A percentile compares a stretch with the other conserved stretches of the same genome.
phyloP scores from a whole-genome alignment of 2,113 vertebrate genomes.

The Lagenorhynchus albirostris region DNA sequence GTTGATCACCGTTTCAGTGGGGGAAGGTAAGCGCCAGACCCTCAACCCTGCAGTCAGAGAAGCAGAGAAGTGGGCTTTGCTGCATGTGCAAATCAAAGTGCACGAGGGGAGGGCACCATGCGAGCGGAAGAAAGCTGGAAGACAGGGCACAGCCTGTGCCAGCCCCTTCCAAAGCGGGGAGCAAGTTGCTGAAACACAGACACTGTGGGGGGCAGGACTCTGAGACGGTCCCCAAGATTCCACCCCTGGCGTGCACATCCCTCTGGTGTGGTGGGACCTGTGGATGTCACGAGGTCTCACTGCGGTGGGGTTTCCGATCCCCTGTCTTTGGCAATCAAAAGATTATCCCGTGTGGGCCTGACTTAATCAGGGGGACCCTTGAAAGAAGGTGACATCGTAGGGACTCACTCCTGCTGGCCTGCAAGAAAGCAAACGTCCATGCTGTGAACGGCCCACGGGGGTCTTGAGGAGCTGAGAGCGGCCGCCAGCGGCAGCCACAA shows the following conservation, averaged over 20 bases:
- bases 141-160: not conserved
- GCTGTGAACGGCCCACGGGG: rapidly evolving
- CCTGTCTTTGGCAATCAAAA: not conserved
- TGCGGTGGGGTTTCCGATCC: no score
- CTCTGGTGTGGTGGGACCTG: rapidly evolving
- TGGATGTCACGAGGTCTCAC: rapidly evolving
- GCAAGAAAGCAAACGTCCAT: not conserved
- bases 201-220: not conserved
- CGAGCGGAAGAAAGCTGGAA: rapidly evolving
- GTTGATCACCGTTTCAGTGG: no score
- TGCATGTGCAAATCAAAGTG: not conserved
- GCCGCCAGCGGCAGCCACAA: not conserved
- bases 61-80: not conserved
- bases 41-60: not conserved
- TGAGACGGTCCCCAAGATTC: not conserved
- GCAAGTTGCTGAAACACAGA: not conserved
- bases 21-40: not conserved
- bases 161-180: not conserved
- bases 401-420: not conserved
- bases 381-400: not conserved
- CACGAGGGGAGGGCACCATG: rapidly evolving
- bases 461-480: not conserved
- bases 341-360: not conserved
- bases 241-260: rapidly evolving
- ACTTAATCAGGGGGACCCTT: not conserved